Evolutionary conservation across 1,140 invertebrate species (phyloP), one percentile per base, ranked within the genome.

Genomic region (Rhopalosiphum maidis): DNA sequence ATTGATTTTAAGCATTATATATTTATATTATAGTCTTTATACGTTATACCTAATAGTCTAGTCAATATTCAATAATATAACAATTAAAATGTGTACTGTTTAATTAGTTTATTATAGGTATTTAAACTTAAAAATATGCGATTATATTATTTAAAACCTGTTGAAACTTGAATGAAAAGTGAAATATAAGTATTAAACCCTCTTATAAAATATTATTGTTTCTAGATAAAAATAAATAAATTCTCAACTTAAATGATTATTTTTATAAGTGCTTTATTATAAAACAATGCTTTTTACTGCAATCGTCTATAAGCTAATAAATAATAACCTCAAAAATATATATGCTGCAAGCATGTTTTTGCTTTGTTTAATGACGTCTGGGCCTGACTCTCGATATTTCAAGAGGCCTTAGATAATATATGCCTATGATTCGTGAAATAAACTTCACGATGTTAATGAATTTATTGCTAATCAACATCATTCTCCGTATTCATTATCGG

Each of bases 151-250:
- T 77, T 77, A 77, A 77, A 35, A 77, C 60, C 21, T 41, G 46
- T 88, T 51, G 46, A 48, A 88, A 88, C 86, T 51, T 48, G 30
- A 51, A n/a, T 88, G 5, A 41, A 85, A 41, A 25, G 83, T 22
- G 23, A 37, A 43, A 41, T 25, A 41, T 43, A 9, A 43, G 23
- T 43, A 46, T 87, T 88, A 88, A 48, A n/a, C 86, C 25, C n/a
- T 48, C 86, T 48, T 48, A 30, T 88, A 48, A 88, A 88, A 48
- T 88, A 51, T 88, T 86, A 86, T n/a, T 86, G 86, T 88, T 48
- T 48, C 7, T 88, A 88, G 46, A 88, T 88, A 88, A 48, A 87
- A 46, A 86, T 30, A 87, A 87, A 48, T 48, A 87, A 22, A 18
- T 48, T 21, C 11, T n/a, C 7, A n/a, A n/a, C 43, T 21, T 48